Conservation (phyloP, 2,113 vertebrate species). For the Gallinago undulata region DNA sequence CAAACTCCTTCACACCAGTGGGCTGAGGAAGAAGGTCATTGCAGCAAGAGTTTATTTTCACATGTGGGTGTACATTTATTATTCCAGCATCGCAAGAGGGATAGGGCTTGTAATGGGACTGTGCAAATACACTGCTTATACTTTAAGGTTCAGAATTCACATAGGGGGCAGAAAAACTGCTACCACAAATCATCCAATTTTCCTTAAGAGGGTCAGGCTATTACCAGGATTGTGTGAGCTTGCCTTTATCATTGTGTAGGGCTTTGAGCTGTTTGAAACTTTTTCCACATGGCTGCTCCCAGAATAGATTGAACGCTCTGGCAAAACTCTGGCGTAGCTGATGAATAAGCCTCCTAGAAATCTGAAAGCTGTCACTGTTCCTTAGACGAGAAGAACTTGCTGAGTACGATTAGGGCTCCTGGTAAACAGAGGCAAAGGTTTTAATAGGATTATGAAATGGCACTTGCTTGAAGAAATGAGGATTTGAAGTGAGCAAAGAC, state of each 20-base stretch:
- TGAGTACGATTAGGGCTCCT: neutral
- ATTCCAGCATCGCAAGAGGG: neutral
- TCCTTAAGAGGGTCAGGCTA: constrained; percentile 67
- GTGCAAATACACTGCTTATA: neutral
- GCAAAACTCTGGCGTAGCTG: constrained; percentile 18
- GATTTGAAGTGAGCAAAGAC: neutral
- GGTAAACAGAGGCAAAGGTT: constrained; percentile 51
- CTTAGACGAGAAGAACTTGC: neutral
- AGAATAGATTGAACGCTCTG: constrained; percentile 51
- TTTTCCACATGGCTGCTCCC: constrained; percentile 60
- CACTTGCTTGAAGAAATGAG: neutral
- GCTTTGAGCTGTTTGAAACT: constrained; percentile 61
- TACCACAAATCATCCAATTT: constrained; percentile 70
- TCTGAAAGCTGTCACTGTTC: constrained; percentile 55
- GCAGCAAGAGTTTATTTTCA: neutral
- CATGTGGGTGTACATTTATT: neutral
- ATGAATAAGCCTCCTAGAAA: constrained; percentile 58
- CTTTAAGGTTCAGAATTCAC: constrained; percentile 47
- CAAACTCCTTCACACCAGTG: constrained; percentile 35
- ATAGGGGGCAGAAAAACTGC: constrained; percentile 31
- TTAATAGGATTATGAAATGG: constrained; percentile 61
- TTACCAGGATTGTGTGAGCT: constrained; percentile 63
- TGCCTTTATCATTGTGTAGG: constrained; percentile 59
- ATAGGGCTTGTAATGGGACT: constrained; percentile 7
- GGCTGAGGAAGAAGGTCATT: constrained; percentile 32